Conservation (phyloP, 2,888 invertebrate genomes). For the Sphinx pinastri region DNA sequence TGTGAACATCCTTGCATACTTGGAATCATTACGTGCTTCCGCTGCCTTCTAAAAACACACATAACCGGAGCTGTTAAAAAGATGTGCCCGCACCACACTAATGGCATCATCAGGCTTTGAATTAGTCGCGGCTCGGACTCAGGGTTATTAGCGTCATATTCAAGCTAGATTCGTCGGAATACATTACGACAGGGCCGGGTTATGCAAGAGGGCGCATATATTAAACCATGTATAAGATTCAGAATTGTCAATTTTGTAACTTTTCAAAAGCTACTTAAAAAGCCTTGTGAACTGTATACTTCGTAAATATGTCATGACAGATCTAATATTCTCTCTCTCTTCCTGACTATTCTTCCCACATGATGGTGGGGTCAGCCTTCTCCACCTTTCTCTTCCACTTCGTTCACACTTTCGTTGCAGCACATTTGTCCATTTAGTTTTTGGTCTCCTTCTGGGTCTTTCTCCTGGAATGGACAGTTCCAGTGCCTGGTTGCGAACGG, state of each 20-base stretch:
- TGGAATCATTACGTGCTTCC: constrained; percentile 33
- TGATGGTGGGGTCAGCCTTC: too few species aligned
- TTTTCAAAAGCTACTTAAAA: too few species aligned
- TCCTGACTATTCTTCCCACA: too few species aligned
- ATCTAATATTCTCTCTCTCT: too few species aligned
- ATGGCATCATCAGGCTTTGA: constrained; percentile 63
- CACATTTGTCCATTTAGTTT: too few species aligned
- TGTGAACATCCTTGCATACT: constrained; percentile 21
- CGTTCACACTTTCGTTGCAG: too few species aligned
- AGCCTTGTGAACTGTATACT: too few species aligned
- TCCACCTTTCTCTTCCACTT: too few species aligned
- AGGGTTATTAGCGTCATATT: constrained; percentile 50
- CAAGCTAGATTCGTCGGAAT: constrained; percentile 42
- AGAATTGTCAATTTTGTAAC: neutral
- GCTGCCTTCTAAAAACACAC: constrained; percentile 33
- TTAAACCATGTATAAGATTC: neutral
- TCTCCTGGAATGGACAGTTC: too few species aligned
- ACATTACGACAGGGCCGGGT: constrained; percentile 45
- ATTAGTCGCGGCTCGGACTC: constrained; percentile 53
- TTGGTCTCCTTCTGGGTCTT: too few species aligned
- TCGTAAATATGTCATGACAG: too few species aligned
- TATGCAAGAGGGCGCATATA: constrained; percentile 38
- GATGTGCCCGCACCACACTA: constrained; percentile 46
- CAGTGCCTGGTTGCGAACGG: too few species aligned
- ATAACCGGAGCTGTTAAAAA: constrained; percentile 37